Percentiles rank a stretch among this genome's conserved stretches.
Evolutionary conservation across 2,113 vertebrate genomes (phyloP).

Genomic region (Cyanoramphus novaezelandiae): DNA sequence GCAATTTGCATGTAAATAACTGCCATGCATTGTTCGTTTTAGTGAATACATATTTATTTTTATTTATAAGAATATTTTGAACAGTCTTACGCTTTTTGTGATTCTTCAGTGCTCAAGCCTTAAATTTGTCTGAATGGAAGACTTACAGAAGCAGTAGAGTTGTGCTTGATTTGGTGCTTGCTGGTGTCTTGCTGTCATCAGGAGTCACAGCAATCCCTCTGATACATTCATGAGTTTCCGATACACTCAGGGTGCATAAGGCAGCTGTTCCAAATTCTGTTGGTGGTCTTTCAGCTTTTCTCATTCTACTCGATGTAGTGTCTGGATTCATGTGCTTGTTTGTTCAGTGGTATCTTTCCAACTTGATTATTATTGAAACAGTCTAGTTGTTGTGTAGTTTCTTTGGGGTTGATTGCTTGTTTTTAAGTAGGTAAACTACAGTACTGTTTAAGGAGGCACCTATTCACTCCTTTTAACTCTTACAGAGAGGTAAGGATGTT

Average conservation of each 20-base stretch:
- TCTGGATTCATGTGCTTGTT: not conserved
- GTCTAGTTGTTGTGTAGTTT: not conserved
- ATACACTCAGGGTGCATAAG: fast-evolving
- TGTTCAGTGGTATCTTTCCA: not conserved
- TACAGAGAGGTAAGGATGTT: not conserved
- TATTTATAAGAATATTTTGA: not conserved
- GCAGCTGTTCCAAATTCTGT: not conserved
- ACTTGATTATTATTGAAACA: not conserved
- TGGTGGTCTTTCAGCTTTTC: not conserved
- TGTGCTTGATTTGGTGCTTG: not conserved
- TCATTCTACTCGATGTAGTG: not conserved
- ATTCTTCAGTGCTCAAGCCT: not conserved
- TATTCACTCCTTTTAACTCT: not conserved
- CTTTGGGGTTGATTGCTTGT: not conserved
- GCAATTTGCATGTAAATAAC: not conserved
- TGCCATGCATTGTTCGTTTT: not conserved
- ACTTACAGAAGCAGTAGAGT: not conserved
- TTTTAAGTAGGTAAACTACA: not conserved
- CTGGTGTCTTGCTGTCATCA: not conserved
- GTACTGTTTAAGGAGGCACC: not conserved
- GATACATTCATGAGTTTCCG: not conserved
- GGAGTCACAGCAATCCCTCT: not conserved
- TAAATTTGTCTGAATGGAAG: not conserved
- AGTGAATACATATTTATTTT: not conserved
- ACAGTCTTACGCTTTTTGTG: not conserved